phyloP scores from a whole-genome alignment of 2,797 vertebrate species.

The Neomorphus geoffroyi region DNA sequence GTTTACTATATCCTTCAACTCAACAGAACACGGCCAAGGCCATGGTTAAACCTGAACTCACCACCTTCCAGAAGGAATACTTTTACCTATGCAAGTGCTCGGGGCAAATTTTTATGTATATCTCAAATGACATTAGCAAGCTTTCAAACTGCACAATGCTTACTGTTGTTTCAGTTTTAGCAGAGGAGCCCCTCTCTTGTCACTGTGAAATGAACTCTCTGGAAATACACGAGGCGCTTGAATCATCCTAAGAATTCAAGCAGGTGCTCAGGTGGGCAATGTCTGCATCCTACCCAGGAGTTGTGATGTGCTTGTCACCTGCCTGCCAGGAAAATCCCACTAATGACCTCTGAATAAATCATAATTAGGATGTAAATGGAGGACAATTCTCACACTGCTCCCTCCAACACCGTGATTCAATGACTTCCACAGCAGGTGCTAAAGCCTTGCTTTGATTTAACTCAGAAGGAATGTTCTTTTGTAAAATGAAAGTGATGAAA shows the following conservation, averaged over 20 bases:
- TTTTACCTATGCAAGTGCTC: accelerated
- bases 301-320: not conserved
- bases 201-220: not conserved
- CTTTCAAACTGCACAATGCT: not conserved
- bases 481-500: not conserved
- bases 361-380: not conserved
- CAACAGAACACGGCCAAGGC: not conserved
- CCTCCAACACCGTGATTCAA: not conserved
- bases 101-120: not conserved
- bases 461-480: constrained; percentile 24
- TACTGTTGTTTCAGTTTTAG: not conserved
- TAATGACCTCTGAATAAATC: constrained; percentile 10
- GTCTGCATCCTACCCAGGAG: not conserved
- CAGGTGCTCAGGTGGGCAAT: accelerated
- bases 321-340: constrained; percentile 3
- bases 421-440: constrained; percentile 15
- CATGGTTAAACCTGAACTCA: not conserved
- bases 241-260: accelerated
- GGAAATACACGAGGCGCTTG: not conserved
- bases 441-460: constrained; percentile 6
- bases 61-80: not conserved
- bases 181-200: not conserved
- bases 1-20: not conserved
- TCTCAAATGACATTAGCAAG: not conserved
- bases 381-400: not conserved